Evolutionary conservation across 2,888 invertebrate genomes (phyloP), one percentile per base, ranked within the genome.

Genomic region (Nymphalis polychloros): DNA sequence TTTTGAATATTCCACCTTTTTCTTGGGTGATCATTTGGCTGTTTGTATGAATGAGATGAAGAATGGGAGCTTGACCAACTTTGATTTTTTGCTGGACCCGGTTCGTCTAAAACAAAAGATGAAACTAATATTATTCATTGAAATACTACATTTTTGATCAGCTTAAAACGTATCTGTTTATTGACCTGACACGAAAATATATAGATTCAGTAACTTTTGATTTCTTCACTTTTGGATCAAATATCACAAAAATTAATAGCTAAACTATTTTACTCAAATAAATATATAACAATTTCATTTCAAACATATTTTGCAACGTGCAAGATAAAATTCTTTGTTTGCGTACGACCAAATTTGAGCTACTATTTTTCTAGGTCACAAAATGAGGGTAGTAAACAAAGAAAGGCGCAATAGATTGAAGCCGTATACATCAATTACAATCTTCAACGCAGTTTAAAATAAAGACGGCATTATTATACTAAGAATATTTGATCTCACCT

Each of bases 11-110:
- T 72, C 96, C 96, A 70, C 94, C 94, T 84, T 96, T 97, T 82
- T 96, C 95, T 87, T 96, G 96, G 10, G 96, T 95, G 75, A 96
- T 92, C 73, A 96, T 92, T 73, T 94, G 92, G 73, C 93, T 93
- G 66, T 91, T 90, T 5, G 94, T 93, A 79, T 94, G 94, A 77
- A 94, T 93, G 74, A 96, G 86, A 72, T 94, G 93, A 78, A 95
- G 93, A 75, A 95, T 94, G 59, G 95, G 93, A 81, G 94, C 93
- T 80, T 93, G 91, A 78, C 95, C 95, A 82, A 95, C 93, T 79
- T 93, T 87, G 77, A 96, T 94, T 84, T 95, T 95, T 73, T 94
- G 92, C 74, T 94, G 93, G 74, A 95, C 93, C 77, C 96, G 93
- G 84, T 96, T 96, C 63, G 94, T 96, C 96, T 96, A 86, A 35